phyloP scores from a whole-genome alignment of 1,140 invertebrate species.

The Diuraphis noxia region DNA sequence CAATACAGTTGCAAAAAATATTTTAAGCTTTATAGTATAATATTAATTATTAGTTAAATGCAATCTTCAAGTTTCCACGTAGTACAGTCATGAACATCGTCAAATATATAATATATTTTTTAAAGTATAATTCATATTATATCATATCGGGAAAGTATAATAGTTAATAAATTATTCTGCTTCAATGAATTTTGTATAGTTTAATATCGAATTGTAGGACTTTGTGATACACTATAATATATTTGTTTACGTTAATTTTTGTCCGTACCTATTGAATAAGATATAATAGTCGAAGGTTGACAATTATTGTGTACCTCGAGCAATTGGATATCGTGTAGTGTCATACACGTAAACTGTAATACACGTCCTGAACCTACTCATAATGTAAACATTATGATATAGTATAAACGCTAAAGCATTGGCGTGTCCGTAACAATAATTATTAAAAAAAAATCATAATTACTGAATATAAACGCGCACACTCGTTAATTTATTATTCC shows the following conservation, averaged over 20 bases:
- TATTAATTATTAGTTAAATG: no score
- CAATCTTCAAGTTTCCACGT: background rate
- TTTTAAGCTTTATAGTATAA: background rate
- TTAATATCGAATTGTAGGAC: background rate
- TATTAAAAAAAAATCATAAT: constrained; percentile 42
- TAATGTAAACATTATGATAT: constrained; percentile 14
- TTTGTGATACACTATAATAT: background rate
- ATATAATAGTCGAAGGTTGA: background rate
- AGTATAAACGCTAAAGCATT: background rate
- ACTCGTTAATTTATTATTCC: constrained; percentile 48
- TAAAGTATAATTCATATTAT: background rate
- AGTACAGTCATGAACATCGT: background rate
- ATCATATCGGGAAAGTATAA: background rate
- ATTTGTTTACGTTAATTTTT: background rate
- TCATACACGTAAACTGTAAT: background rate
- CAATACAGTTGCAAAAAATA: background rate
- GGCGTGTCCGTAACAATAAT: background rate
- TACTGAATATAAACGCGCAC: constrained; percentile 26
- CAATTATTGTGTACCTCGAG: background rate
- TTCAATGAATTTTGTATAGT: background rate
- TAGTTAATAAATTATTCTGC: background rate
- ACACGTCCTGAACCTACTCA: background rate
- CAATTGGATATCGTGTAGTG: background rate
- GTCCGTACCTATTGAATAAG: background rate
- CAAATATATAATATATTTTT: background rate